phyloP scores from a whole-genome alignment of 1,140 invertebrate genomes.

The Zaprionus capensis region DNA sequence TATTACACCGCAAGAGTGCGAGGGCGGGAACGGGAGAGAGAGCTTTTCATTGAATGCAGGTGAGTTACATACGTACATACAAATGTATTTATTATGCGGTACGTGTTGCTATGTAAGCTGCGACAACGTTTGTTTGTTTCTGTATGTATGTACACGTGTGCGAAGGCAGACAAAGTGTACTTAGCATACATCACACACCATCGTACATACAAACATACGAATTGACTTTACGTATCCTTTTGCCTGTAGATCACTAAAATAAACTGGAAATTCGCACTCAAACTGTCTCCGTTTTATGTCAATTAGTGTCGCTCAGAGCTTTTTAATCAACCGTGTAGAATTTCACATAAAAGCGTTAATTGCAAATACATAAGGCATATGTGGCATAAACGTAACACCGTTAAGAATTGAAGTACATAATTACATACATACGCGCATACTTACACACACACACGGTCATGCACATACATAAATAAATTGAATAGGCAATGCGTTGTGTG shows the following conservation, averaged over 20 bases:
- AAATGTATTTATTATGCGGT: slow-evolving; percentile 27
- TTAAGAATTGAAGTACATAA: slow-evolving; percentile 69
- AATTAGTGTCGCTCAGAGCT: slow-evolving; percentile 59
- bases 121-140: background rate
- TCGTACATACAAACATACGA: background rate
- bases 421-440: slow-evolving; percentile 35
- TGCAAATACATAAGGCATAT: slow-evolving; percentile 53
- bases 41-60: slow-evolving; percentile 52
- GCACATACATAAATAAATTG: slow-evolving; percentile 30
- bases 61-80: slow-evolving; percentile 25
- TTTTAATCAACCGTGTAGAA: slow-evolving; percentile 64
- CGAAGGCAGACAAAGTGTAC: background rate
- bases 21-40: background rate
- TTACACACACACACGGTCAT: background rate
- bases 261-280: slow-evolving; percentile 31
- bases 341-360: slow-evolving; percentile 71
- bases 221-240: slow-evolving; percentile 12
- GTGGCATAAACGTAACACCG: slow-evolving; percentile 46
- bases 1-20: slow-evolving; percentile 17
- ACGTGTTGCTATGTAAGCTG: slow-evolving; percentile 42
- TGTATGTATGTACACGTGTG: background rate
- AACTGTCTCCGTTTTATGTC: slow-evolving; percentile 49
- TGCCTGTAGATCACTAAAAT: slow-evolving; percentile 12
- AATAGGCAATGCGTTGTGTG: slow-evolving; percentile 28
- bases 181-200: background rate